phyloP scores from a whole-genome alignment of 2,888 invertebrate species.

The Zygothrica quintamaculata region DNA sequence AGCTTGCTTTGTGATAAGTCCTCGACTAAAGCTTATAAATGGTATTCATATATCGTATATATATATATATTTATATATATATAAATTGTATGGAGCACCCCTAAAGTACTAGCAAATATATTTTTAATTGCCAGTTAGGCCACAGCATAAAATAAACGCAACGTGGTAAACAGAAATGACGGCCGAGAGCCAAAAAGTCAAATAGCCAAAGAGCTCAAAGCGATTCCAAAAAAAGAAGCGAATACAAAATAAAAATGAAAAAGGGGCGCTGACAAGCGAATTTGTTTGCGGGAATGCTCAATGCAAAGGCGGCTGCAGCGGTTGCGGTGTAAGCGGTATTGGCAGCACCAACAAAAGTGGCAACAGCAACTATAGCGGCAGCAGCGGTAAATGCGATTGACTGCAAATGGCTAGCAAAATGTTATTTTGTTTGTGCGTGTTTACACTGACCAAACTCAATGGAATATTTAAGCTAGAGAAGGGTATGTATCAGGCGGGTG shows the following conservation, averaged over 20 bases:
- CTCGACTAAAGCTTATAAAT: constrained; percentile 28
- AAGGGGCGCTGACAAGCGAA: constrained; percentile 48
- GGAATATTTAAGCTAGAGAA: background rate
- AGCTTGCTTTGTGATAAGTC: constrained; percentile 26
- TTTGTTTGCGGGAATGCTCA: constrained; percentile 40
- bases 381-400: constrained; percentile 57
- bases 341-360: too few relatives aligned
- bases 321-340: too few relatives aligned
- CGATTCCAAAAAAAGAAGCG: constrained; percentile 2
- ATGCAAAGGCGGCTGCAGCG: constrained; percentile 25
- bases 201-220: constrained; percentile 21
- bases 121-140: constrained; percentile 67
- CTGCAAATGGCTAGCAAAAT: constrained; percentile 74
- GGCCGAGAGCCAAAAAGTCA: constrained; percentile 42
- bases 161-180: constrained; percentile 64
- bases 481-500: background rate
- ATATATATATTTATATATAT: background rate
- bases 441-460: constrained; percentile 27
- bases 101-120: constrained; percentile 52
- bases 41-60: constrained; percentile 5
- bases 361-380: constrained; percentile 15
- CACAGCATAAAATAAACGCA: constrained; percentile 11
- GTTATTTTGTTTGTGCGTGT: constrained; percentile 29
- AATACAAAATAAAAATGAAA: constrained; percentile 15
- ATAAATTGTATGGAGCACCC: constrained; percentile 2